Conservation (phyloP, 2,888 invertebrate species). For the Stratiomys singularior region DNA sequence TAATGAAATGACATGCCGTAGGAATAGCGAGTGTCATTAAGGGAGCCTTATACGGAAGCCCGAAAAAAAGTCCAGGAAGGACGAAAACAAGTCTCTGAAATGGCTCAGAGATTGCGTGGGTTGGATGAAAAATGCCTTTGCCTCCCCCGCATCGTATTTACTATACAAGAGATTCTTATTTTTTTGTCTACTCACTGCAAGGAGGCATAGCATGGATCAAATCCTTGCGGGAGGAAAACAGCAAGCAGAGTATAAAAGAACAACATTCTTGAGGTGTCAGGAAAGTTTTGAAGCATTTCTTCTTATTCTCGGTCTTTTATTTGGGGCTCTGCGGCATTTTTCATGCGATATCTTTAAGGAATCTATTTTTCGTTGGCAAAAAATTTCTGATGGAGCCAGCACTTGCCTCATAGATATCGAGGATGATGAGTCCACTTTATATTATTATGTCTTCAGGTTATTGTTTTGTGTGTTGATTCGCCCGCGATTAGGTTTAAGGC, state of each 20-base stretch:
- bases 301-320: background rate
- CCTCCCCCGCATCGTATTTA: background rate
- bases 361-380: background rate
- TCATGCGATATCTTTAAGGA: background rate
- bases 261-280: conserved; percentile 14
- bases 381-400: background rate
- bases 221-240: conserved; percentile 13
- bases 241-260: background rate
- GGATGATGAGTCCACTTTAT: conserved; percentile 1
- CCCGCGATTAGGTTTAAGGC: background rate
- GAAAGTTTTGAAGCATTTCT: background rate
- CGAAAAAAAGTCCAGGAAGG: background rate
- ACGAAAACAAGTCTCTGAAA: conserved; percentile 11
- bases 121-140: conserved; percentile 19
- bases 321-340: background rate
- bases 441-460: conserved; percentile 10
- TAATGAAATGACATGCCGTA: conserved; percentile 46
- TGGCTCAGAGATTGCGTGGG: conserved; percentile 34
- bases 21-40: conserved; percentile 10
- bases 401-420: background rate
- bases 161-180: background rate
- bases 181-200: conserved; percentile 15
- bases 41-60: conserved; percentile 27
- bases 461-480: conserved; percentile 31
- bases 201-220: background rate